These are phyloP conservation scores for Delia radicum DNA, from an alignment of 1,140 invertebrate species.

Conservation along the genomic window DNA sequence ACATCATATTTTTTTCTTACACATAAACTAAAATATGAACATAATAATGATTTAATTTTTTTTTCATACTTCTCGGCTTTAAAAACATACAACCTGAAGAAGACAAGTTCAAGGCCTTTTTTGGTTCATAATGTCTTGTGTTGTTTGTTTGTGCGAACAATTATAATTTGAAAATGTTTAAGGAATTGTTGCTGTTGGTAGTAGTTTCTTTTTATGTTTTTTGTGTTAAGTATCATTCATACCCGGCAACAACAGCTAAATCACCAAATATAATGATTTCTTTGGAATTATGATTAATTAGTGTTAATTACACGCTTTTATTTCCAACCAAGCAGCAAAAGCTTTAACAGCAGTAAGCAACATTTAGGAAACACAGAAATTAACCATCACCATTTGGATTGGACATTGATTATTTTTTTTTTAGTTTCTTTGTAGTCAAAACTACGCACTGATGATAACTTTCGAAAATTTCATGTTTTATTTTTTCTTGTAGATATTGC, in stretches of 20 bases:
- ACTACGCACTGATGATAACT: not conserved
- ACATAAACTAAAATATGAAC: no score
- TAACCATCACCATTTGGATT: not conserved
- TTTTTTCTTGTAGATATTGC: not conserved
- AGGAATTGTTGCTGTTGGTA: not conserved
- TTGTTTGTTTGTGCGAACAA: not conserved
- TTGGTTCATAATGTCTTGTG: not conserved
- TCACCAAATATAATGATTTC: constrained; percentile 19
- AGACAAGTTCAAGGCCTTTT: constrained; percentile 20
- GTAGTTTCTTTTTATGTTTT: no score
- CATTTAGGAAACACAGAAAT: not conserved
- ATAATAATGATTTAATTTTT: no score
- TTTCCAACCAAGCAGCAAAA: not conserved
- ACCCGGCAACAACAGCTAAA: not conserved
- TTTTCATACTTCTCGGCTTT: no score
- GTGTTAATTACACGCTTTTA: constrained; percentile 22
- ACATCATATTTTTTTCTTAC: no score
- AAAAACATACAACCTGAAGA: constrained; percentile 13
- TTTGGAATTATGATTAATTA: constrained; percentile 25
- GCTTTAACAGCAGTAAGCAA: not conserved
- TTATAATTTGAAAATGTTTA: not conserved
- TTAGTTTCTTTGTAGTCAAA: not conserved
- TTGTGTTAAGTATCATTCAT: no score
- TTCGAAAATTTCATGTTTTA: not conserved
- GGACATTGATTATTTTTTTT: not conserved